These are phyloP conservation scores for Drosophila tropicalis DNA, from an alignment of 1,140 invertebrate genomes.

Conservation along the genomic window DNA sequence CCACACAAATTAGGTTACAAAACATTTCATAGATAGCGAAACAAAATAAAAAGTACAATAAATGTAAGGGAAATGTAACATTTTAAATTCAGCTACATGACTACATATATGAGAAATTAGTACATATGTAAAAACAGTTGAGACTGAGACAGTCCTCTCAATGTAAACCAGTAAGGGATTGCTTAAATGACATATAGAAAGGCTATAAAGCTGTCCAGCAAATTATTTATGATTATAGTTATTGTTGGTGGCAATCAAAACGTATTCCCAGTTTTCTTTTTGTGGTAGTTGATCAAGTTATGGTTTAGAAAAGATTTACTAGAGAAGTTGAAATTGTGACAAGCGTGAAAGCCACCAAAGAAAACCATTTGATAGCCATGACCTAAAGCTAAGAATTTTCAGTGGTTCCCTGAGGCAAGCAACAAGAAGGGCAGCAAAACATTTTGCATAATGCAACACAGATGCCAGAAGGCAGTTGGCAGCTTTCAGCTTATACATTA, in stretches of 20 bases:
- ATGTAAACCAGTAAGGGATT: too few species aligned
- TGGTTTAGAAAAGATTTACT: slow-evolving; percentile 5
- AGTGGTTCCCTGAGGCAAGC: not conserved
- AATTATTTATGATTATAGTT: not conserved
- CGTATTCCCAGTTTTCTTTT: not conserved
- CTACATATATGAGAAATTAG: too few species aligned
- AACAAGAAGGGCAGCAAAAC: slow-evolving; percentile 5
- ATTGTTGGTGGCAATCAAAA: slow-evolving; percentile 2
- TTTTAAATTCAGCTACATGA: too few species aligned
- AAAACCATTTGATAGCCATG: slow-evolving; percentile 8
- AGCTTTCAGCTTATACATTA: slow-evolving; percentile 57
- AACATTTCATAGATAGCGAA: slow-evolving; percentile 44
- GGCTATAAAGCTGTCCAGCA: not conserved
- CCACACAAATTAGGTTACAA: slow-evolving; percentile 56
- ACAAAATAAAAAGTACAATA: not conserved
- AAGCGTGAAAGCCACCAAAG: slow-evolving; percentile 12
- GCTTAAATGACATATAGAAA: not conserved
- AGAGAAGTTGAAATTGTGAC: not conserved
- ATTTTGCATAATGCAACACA: slow-evolving; percentile 30
- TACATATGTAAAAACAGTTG: too few species aligned
- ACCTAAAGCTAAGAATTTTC: slow-evolving; percentile 11
- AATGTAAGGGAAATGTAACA: not conserved
- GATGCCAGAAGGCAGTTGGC: slow-evolving; percentile 35
- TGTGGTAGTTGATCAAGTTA: not conserved
- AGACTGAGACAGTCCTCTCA: too few species aligned